Evolutionary conservation across 2,888 invertebrate species (phyloP).

Genomic region (Agrotis clavis): DNA sequence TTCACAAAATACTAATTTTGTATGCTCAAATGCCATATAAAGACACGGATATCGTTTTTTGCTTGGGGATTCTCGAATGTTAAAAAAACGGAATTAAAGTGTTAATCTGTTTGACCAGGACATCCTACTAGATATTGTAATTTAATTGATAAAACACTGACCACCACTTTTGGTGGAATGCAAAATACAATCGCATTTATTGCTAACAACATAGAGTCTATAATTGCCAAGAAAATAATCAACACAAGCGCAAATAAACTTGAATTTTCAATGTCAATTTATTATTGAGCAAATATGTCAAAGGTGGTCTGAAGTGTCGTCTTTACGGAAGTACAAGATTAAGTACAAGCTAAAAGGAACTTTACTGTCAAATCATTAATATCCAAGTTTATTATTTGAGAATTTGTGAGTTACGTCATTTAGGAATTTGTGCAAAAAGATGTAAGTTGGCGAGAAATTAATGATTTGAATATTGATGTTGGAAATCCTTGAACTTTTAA

Average conservation of each 20-base stretch:
- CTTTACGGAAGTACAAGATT: conserved; percentile 63
- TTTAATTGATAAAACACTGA: conserved; percentile 37
- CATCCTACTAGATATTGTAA: conserved; percentile 45
- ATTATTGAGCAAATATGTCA: conserved; percentile 72
- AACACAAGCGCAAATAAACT: conserved; percentile 41
- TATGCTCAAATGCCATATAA: conserved; percentile 12
- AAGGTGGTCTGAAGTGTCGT: conserved; percentile 67
- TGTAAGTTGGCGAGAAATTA: conserved; percentile 42
- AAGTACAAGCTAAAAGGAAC: conserved; percentile 49
- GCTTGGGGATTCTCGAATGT: not conserved
- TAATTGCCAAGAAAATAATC: conserved; percentile 41
- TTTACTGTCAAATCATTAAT: conserved; percentile 27
- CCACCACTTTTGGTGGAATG: not conserved
- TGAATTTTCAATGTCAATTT: conserved; percentile 73
- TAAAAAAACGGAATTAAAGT: not conserved
- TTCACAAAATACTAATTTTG: conserved; percentile 1
- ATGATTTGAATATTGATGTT: conserved; percentile 40
- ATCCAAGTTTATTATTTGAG: conserved; percentile 30
- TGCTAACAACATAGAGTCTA: conserved; percentile 30
- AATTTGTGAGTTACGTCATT: conserved; percentile 41
- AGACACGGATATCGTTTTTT: conserved; percentile 38
- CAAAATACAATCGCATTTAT: conserved; percentile 23
- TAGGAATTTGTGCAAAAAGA: conserved; percentile 44
- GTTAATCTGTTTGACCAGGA: conserved; percentile 43
- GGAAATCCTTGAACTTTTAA: conserved; percentile 52